Evolutionary conservation across 2,888 invertebrate species (phyloP).

Genomic region (Oligia latruncula): DNA sequence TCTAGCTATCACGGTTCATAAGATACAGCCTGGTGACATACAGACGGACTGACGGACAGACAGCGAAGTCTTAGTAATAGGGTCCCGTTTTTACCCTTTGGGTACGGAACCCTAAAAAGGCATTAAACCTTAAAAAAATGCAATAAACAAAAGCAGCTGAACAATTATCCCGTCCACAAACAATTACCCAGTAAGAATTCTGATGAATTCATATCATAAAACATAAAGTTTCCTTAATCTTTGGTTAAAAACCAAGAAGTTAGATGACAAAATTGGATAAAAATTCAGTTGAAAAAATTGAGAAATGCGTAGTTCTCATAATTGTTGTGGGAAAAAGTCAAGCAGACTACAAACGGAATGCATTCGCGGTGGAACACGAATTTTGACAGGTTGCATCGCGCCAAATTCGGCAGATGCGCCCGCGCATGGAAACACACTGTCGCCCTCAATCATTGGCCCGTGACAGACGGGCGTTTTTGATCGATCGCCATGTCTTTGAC

Average conservation of each 20-base stretch:
- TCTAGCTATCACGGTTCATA: no score
- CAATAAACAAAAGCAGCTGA: not conserved
- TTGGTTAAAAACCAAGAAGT: not conserved
- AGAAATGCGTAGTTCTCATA: constrained; percentile 27
- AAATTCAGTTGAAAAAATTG: not conserved
- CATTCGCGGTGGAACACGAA: constrained; percentile 53
- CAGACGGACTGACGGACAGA: no score
- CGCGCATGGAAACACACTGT: constrained; percentile 61
- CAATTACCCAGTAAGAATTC: not conserved
- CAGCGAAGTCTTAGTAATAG: no score
- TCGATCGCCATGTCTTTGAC: constrained; percentile 73
- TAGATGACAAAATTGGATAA: constrained; percentile 1
- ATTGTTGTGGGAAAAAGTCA: constrained; percentile 59
- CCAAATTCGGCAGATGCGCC: constrained; percentile 75
- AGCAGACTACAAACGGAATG: constrained; percentile 43
- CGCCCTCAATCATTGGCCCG: constrained; percentile 73
- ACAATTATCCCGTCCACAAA: constrained; percentile 15
- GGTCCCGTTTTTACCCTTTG: no score
- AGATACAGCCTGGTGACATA: no score
- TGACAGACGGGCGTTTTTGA: constrained; percentile 74
- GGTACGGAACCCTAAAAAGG: not conserved
- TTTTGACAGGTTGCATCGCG: constrained; percentile 69
- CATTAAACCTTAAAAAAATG: not conserved
- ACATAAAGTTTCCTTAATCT: not conserved
- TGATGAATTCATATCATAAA: not conserved